Base-by-base conservation (phyloP, 2,797 vertebrate species). In the Artibeus jamaicensis region DNA sequence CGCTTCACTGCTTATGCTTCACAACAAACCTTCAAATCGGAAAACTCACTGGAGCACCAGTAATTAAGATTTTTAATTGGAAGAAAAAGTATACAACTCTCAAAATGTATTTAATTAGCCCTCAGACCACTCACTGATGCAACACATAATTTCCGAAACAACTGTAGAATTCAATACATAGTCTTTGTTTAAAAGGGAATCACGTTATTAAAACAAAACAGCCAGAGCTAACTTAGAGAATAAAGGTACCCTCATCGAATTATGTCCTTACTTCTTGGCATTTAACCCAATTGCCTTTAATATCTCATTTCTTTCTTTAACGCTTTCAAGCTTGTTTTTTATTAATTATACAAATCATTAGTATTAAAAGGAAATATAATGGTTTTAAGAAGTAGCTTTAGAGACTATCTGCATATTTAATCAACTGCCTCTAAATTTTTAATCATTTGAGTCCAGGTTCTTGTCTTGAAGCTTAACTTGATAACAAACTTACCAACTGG, bases 261-360 rank as follows among this genome's bases (percentile, higher is more conserved):
- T 93, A 93, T 97, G 97, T 94, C 88, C 93, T 96, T 96, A 96
- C 90, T 98, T 97, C 77, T 96, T 97, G 96, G 96, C 97, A 97
- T 98, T 98, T 98, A 98, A 97, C 98, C 93, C 92, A 93, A 95
- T 98, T 98, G 93, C 67, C 94, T 98, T 98, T 97, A 97, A 98
- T 97, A 95, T 98, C 86, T 97, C 82, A 42, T 22, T 96, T 94
- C 95, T 98, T 98, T 96, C 88, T 62, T 55, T 76, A 97, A 98
- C 95, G 97, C 97, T 98, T 98, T 98, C 97, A 98, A 98, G 97
- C 96, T 98, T 98, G 97, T 97, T 98, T 96, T 98, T 96, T 97
- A 98, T 98, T 99, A 99, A 99, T 99, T 98, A 98, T 98, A 98
- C 97, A 98, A 99, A 98, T 99, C 98, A 98, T 98, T 98, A 98